Conservation (phyloP, 1,140 invertebrate genomes). For the Drosophila navojoa region DNA sequence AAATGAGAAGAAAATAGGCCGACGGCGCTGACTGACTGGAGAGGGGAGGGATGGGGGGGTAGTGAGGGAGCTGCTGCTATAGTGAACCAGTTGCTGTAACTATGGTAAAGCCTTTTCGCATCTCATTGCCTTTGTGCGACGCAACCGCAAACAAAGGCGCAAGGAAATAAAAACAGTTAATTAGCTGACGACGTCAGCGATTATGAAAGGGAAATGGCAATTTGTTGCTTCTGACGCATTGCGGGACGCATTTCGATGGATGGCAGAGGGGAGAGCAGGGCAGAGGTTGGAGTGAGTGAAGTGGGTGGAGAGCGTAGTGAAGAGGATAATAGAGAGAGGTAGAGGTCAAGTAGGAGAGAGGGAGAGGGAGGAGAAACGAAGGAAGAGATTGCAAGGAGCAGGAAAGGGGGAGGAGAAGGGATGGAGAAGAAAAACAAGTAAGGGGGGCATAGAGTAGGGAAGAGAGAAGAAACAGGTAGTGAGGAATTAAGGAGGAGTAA, state of each 20-base stretch:
- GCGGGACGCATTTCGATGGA: neutral
- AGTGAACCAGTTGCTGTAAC: neutral
- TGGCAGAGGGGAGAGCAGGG: neutral
- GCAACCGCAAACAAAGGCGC: constrained; percentile 28
- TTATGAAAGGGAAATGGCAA: constrained; percentile 59
- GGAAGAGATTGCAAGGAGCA: too few relatives aligned
- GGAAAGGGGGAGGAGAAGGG: too few relatives aligned
- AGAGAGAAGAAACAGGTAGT: too few relatives aligned
- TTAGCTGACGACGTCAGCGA: constrained; percentile 45
- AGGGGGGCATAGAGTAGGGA: too few relatives aligned
- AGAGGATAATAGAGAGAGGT: too few relatives aligned
- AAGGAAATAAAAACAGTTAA: constrained; percentile 48
- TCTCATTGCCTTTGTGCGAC: constrained; percentile 22
- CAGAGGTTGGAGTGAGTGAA: too few relatives aligned
- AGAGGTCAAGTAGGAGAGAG: too few relatives aligned
- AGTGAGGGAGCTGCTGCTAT: neutral
- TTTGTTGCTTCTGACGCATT: constrained; percentile 44
- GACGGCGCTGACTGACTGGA: neutral
- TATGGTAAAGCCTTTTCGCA: constrained; percentile 12
- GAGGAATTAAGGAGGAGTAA: too few relatives aligned
- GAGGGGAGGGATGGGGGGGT: neutral
- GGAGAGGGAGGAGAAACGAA: too few relatives aligned
- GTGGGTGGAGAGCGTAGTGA: too few relatives aligned
- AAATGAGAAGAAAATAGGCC: neutral
- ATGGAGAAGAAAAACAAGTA: too few relatives aligned